Evolutionary conservation across 2,888 invertebrate genomes (phyloP), one percentile per base, ranked within the genome.

Genomic region (Epicampocera succincta): DNA sequence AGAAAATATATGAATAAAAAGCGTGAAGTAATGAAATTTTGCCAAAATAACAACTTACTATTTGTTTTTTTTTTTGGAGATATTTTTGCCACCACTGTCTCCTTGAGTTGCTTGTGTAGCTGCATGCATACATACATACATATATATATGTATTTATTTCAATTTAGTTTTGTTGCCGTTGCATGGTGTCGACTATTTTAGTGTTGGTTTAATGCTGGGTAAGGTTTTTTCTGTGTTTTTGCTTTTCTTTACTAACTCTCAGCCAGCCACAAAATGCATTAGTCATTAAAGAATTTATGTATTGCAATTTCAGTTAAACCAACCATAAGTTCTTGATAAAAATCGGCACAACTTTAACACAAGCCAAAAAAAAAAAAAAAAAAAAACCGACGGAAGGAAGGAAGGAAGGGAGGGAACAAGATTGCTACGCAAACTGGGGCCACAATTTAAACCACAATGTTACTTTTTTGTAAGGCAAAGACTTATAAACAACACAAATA

Each of bases 201-300:
- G n/a, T 42, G 40, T 68, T 60, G 50, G 42, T 48, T 63, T 13
- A 52, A 12, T 72, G 42, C 17, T 60, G 68, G 21, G 46, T 48
- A 46, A 21, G 44, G 21, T 48, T 12, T 38, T 40, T 17, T 50
- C 19, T 17, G 15, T 56, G 11, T 15, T 50, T 60, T 17, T n/a
- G n/a, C n/a, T 58, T 46, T 38, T 44, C 46, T 13, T 19, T 33
- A 8, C 11, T 12, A 54, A 61, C 25, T 60, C 44, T 68, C 29
- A 12, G 38, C 52, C 29, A 12, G 38, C 52, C 29, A 54, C 44
- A 65, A 48, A 63, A 46, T 40, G n/a, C 40, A 78, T 78, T 78
- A 78, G 52, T 78, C 69, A 80, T 75, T 75, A 29, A 68, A 69
- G 69, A 75, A 74, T 75, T 80, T 69, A n/a, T n/a, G n/a, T n/a